phyloP scores from a whole-genome alignment of 2,888 invertebrate genomes.

The Allacma fusca region DNA sequence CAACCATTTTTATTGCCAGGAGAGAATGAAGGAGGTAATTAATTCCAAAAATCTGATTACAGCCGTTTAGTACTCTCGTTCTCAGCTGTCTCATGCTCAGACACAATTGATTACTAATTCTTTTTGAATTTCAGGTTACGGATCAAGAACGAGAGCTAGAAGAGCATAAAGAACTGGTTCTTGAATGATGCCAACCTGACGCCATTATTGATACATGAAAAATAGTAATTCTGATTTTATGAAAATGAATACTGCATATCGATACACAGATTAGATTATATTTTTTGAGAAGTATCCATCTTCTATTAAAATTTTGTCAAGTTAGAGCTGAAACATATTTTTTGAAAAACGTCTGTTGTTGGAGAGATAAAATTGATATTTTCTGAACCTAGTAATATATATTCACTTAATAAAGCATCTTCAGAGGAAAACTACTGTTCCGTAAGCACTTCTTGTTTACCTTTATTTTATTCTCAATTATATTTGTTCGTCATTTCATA shows the following conservation, averaged over 20 bases:
- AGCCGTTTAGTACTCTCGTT: background rate
- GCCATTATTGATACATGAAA: background rate
- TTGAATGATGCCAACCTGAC: background rate
- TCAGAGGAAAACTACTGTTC: background rate
- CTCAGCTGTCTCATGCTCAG: background rate
- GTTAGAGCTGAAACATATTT: background rate
- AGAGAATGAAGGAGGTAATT: slow-evolving; percentile 17
- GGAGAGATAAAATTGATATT: background rate
- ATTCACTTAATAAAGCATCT: background rate
- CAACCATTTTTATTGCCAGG: slow-evolving; percentile 9
- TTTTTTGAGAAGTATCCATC: background rate
- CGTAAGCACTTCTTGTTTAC: background rate
- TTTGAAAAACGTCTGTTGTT: background rate
- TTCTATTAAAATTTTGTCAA: background rate
- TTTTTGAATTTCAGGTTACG: background rate
- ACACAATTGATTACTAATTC: background rate
- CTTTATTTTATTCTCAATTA: background rate
- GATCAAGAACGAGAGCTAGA: background rate
- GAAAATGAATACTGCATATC: background rate
- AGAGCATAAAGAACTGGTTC: slow-evolving; percentile 12
- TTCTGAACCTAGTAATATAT: background rate
- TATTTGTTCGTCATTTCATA: slow-evolving; percentile 3
- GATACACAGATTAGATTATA: background rate
- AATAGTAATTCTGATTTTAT: background rate
- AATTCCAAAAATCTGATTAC: background rate